Evolutionary conservation across 2,888 invertebrate genomes (phyloP).

Genomic region (Corbicula japonica): DNA sequence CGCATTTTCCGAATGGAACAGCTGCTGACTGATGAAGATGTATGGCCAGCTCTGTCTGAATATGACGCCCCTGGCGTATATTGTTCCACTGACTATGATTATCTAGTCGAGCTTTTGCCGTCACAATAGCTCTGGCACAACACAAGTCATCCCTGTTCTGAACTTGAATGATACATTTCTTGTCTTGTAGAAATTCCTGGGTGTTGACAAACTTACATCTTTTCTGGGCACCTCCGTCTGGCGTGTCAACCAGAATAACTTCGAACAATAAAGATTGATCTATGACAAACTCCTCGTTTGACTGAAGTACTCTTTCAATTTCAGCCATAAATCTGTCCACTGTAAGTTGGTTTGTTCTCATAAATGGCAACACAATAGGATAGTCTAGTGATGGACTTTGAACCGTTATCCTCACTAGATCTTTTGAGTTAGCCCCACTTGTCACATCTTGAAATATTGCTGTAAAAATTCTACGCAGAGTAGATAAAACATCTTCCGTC

Average conservation of each 20-base stretch:
- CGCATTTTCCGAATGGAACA: conserved; percentile 39
- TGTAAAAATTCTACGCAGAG: conserved; percentile 5
- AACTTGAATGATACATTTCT: conserved; percentile 49
- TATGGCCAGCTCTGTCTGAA: conserved; percentile 40
- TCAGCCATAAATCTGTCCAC: conserved; percentile 31
- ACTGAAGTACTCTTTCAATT: conserved; percentile 39
- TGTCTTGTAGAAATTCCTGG: conserved; percentile 36
- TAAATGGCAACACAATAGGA: conserved; percentile 37
- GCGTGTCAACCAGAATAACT: conserved; percentile 35
- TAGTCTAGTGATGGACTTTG: conserved; percentile 38
- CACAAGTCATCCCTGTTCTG: conserved; percentile 51
- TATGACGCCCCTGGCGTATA: conserved; percentile 34
- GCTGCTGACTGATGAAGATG: conserved; percentile 39
- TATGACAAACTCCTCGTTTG: conserved; percentile 41
- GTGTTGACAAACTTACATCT: conserved; percentile 41
- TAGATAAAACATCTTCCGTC: conserved; percentile 16
- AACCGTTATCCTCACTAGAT: conserved; percentile 27
- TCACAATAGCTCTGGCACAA: conserved; percentile 58
- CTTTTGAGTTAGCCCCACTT: conserved; percentile 11
- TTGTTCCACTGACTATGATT: conserved; percentile 46
- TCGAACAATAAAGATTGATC: conserved; percentile 49
- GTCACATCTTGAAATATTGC: conserved; percentile 35
- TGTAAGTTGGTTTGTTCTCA: conserved; percentile 1
- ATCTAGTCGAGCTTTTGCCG: conserved; percentile 54
- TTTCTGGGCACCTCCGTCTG: conserved; percentile 40